Conservation (phyloP, 2,888 invertebrate genomes). For the Melipona beecheii region DNA sequence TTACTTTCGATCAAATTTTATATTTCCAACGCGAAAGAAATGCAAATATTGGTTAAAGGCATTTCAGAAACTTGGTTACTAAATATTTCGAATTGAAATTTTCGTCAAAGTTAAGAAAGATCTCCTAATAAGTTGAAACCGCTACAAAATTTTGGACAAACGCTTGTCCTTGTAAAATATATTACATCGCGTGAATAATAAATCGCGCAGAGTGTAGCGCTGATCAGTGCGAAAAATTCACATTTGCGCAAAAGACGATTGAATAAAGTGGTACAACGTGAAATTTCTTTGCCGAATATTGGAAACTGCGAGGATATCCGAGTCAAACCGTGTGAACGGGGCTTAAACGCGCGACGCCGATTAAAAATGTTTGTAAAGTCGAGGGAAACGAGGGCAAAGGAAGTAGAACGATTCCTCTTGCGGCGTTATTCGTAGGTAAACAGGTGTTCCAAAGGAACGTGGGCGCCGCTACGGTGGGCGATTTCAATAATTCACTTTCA, state of each 20-base stretch:
- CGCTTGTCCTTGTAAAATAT: neutral
- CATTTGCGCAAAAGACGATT: neutral
- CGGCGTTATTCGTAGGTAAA: conserved; percentile 37
- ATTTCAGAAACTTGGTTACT: no score
- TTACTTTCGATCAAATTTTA: no score
- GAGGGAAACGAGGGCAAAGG: conserved; percentile 32
- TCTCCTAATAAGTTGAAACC: neutral
- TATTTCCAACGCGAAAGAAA: no score
- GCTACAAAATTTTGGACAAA: neutral
- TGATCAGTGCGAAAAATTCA: neutral
- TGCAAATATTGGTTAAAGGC: no score
- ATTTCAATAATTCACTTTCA: conserved; percentile 53
- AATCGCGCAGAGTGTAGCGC: neutral
- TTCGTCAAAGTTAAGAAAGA: neutral
- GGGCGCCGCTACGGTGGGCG: conserved; percentile 52
- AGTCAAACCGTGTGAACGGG: neutral
- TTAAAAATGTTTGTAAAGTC: conserved; percentile 26
- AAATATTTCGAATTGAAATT: no score
- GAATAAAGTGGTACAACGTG: neutral
- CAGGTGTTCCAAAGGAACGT: conserved; percentile 51
- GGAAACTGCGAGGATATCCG: neutral
- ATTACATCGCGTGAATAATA: neutral
- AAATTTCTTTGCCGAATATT: neutral
- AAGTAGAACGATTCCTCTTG: conserved; percentile 44
- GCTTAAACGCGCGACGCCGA: conserved; percentile 3